Percentiles rank a stretch among this genome's conserved stretches.
Evolutionary conservation across 2,797 vertebrate species (phyloP).

Genomic region (Rhynchotus rufescens): DNA sequence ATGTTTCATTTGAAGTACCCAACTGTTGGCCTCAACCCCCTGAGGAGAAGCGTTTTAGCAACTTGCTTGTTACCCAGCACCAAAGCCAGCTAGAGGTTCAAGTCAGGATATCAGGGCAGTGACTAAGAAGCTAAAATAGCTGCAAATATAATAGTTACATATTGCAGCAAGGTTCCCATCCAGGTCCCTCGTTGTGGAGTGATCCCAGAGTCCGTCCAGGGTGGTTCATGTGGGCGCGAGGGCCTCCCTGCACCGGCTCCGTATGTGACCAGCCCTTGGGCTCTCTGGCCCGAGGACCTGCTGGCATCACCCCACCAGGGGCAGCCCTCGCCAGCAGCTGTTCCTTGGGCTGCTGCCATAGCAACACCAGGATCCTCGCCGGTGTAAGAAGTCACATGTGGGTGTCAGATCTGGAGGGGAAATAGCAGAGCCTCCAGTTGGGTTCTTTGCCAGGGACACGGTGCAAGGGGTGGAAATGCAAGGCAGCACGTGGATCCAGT

Average conservation of each 20-base stretch:
- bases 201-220: background rate
- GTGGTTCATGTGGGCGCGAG: too few relatives aligned
- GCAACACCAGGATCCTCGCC: rapidly evolving
- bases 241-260: background rate
- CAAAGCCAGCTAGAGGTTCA: background rate
- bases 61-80: slow-evolving; percentile 13
- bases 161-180: background rate
- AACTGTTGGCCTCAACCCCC: background rate
- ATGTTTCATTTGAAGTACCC: background rate
- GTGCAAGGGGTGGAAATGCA: background rate
- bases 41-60: background rate
- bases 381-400: background rate
- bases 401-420: background rate
- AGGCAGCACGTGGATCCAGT: rapidly evolving
- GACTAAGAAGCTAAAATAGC: slow-evolving; percentile 56
- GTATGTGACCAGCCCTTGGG: background rate
- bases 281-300: background rate
- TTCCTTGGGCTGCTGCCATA: background rate
- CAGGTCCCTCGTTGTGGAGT: background rate
- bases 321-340: background rate
- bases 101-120: background rate
- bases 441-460: background rate
- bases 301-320: background rate
- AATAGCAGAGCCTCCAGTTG: background rate
- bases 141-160: background rate